phyloP scores from a whole-genome alignment of 2,888 invertebrate genomes.

The Rhagophthalmus giganteus region DNA sequence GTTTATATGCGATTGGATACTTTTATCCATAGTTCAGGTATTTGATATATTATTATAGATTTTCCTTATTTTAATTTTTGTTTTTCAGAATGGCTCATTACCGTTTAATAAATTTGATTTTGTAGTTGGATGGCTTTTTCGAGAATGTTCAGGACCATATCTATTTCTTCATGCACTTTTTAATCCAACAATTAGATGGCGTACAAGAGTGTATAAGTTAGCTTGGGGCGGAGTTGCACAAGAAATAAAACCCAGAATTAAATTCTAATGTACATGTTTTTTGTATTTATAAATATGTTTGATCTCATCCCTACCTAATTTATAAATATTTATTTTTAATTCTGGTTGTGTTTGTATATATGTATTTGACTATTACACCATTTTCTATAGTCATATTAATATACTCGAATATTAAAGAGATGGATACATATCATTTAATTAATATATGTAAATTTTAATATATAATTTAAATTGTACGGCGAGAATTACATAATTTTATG shows the following conservation, averaged over 20 bases:
- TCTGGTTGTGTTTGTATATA: background rate
- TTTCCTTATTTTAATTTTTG: slow-evolving; percentile 1
- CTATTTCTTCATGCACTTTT: slow-evolving; percentile 84
- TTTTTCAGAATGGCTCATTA: slow-evolving; percentile 79
- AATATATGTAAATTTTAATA: slow-evolving; percentile 20
- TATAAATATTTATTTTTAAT: slow-evolving; percentile 3
- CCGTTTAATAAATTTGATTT: slow-evolving; percentile 95
- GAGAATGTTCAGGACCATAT: slow-evolving; percentile 88
- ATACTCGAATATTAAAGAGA: slow-evolving; percentile 2
- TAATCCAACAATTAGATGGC: slow-evolving; percentile 90
- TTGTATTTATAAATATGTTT: slow-evolving; percentile 6
- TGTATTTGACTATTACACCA: background rate
- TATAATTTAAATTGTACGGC: slow-evolving; percentile 6
- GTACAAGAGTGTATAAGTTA: slow-evolving; percentile 86
- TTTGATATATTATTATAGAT: no score
- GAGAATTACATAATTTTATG: slow-evolving; percentile 2
- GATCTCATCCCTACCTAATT: slow-evolving; percentile 25
- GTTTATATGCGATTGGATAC: slow-evolving; percentile 95
- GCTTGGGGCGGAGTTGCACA: slow-evolving; percentile 96
- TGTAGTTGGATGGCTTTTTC: slow-evolving; percentile 91
- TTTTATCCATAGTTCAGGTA: slow-evolving; percentile 84
- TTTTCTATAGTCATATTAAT: background rate
- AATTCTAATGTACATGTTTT: slow-evolving; percentile 56
- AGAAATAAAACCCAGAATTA: slow-evolving; percentile 77
- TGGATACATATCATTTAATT: slow-evolving; percentile 28